Base-by-base conservation (phyloP, 2,888 invertebrate genomes). In the Acronicta alni region DNA sequence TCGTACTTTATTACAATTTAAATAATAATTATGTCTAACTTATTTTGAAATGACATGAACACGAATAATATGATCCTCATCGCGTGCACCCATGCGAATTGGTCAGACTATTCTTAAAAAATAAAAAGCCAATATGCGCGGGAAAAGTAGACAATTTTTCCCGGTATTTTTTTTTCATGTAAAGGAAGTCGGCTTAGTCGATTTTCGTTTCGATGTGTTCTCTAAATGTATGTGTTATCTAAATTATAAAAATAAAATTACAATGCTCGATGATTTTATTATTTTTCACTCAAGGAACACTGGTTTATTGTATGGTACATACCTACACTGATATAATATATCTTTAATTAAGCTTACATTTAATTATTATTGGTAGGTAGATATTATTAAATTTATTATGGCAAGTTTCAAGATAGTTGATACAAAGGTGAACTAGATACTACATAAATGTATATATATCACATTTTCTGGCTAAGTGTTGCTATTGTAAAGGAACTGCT, bases 141-240 rank as follows among this genome's bases (percentile, higher is more conserved):
- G 69, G 37, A 72, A 67, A 55, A 20, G 17, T 32, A 38, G 41
- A 15, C 46, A 47, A 55, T 20, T 67, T 35, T 67, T 60, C 46
- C 54, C 46, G 39, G 4, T 41, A 20, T 57, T 53, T 43, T 39
- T 54, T 51, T 48, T 47, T 55, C 7, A 70, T 76, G 47, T 64
- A 84, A 89, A 91, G 91, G 91, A 91, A 92, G 89, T 92, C 92
- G 92, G 68, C 73, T 88, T 87, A 67, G 75, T 91, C 90, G 91
- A 79, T 82, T 82, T 79, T 93, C 93, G 93, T 92, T 92, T 93
- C 93, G 92, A 79, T 80, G 59, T 76, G 71, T 78, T 73, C 62
- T n/a, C n/a, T n/a, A n/a, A n/a, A n/a, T n/a, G n/a, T n/a, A n/a
- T n/a, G n/a, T n/a, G n/a, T n/a, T 67, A 66, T 67, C 61, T 67